Evolutionary conservation across 2,888 invertebrate species (phyloP).

Genomic region (Trilocha varians): DNA sequence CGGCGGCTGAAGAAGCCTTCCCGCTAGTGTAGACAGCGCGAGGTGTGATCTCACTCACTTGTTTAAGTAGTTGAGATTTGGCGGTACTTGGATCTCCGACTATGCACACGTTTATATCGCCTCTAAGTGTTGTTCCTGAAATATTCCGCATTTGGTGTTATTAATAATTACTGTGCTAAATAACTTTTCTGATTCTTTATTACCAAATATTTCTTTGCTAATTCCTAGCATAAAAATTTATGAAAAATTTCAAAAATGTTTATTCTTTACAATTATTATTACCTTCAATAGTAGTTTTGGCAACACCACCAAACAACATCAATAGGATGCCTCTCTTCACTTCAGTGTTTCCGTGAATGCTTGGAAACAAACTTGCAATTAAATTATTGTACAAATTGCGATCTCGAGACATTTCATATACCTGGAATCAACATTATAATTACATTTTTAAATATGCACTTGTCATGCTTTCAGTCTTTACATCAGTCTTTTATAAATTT

Average conservation of each 20-base stretch:
- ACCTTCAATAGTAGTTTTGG: constrained; percentile 92
- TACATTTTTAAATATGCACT: neutral
- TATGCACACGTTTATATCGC: constrained; percentile 97
- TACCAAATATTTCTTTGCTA: too few relatives aligned
- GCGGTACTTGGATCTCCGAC: constrained; percentile 99
- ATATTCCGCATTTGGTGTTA: too few relatives aligned
- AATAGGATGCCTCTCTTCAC: constrained; percentile 93
- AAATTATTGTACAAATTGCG: constrained; percentile 91
- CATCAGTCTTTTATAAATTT: too few relatives aligned
- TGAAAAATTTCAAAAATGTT: too few relatives aligned
- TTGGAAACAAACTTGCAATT: constrained; percentile 93
- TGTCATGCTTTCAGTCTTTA: too few relatives aligned
- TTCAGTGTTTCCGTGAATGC: constrained; percentile 97
- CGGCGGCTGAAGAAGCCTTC: constrained; percentile 97
- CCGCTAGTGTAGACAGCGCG: constrained; percentile 98
- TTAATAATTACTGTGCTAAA: too few relatives aligned
- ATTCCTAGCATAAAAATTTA: too few relatives aligned
- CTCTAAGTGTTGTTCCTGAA: constrained; percentile 88
- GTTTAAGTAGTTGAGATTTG: constrained; percentile 97
- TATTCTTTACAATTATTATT: too few relatives aligned
- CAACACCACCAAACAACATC: constrained; percentile 98
- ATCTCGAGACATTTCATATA: constrained; percentile 98
- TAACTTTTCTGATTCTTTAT: too few relatives aligned
- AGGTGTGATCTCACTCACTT: constrained; percentile 94
- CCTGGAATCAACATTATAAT: constrained; percentile 34